Evolutionary conservation across 2,888 invertebrate species (phyloP).

Genomic region (Heteromyza rotundicornis): DNA sequence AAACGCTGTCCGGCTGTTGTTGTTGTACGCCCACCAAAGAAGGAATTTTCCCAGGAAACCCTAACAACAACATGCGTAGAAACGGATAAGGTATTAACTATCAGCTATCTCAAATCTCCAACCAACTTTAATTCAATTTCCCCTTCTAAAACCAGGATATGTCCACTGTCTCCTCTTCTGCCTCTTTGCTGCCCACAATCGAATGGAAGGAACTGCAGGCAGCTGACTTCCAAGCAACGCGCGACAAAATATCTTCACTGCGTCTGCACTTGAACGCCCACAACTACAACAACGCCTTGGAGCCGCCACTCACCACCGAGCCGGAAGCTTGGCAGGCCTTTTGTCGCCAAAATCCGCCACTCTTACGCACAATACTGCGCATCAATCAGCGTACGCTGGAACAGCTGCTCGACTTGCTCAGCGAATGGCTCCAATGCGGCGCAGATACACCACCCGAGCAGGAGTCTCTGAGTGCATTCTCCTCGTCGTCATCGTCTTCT

Average conservation of each 20-base stretch:
- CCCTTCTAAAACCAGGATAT: no score
- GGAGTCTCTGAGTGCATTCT: background rate
- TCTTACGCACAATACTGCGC: constrained; percentile 51
- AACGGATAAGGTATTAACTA: no score
- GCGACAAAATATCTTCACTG: constrained; percentile 37
- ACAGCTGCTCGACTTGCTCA: constrained; percentile 49
- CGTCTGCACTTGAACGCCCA: constrained; percentile 37
- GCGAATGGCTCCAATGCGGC: constrained; percentile 47
- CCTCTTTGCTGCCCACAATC: constrained; percentile 49
- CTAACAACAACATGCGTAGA: no score
- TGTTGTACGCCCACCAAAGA: constrained; percentile 43
- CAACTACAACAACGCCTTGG: constrained; percentile 33
- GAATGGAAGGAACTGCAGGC: constrained; percentile 57
- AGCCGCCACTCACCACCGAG: constrained; percentile 46
- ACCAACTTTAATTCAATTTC: no score
- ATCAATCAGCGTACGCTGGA: constrained; percentile 57
- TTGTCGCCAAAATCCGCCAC: constrained; percentile 50
- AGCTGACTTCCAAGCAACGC: constrained; percentile 45
- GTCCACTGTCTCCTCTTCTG: no score
- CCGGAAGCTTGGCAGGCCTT: constrained; percentile 48
- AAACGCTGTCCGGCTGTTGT: constrained; percentile 57
- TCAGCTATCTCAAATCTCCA: no score
- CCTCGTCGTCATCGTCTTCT: constrained; percentile 8
- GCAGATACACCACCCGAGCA: constrained; percentile 3
- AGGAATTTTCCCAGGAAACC: no score